A percentile compares a stretch with the other conserved stretches of the same genome.
phyloP scores from a whole-genome alignment of 2,888 invertebrate species.

The Epinotia nisella region DNA sequence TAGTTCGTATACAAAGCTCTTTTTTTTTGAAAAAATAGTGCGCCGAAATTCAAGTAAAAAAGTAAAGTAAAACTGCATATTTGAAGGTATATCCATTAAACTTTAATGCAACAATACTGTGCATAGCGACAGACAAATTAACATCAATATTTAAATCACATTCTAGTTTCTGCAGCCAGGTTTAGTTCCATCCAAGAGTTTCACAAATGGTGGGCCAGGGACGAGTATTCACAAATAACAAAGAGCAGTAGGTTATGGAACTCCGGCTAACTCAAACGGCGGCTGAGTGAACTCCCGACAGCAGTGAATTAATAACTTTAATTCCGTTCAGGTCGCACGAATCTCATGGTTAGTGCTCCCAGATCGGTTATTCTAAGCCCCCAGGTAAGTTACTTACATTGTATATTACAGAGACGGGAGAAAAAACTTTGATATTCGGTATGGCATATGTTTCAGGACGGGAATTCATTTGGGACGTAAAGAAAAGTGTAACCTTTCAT shows the following conservation, averaged over 20 bases:
- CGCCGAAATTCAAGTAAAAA: not conserved
- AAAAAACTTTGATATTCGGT: conserved; percentile 31
- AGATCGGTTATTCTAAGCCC: conserved; percentile 16
- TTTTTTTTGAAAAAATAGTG: too few species aligned
- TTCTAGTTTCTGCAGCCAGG: not conserved
- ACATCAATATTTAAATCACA: conserved; percentile 26
- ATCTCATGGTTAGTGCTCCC: conserved; percentile 29
- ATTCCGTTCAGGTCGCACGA: conserved; percentile 46
- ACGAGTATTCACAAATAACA: conserved; percentile 56
- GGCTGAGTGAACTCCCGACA: conserved; percentile 52
- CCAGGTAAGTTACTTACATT: not conserved
- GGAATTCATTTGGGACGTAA: not conserved
- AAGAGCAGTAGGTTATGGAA: conserved; percentile 53
- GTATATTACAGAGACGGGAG: not conserved
- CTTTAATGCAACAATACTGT: not conserved
- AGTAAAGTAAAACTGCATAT: not conserved
- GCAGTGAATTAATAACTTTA: conserved; percentile 52
- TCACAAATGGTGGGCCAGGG: conserved; percentile 37
- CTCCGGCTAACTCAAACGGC: conserved; percentile 55
- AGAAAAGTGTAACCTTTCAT: not conserved
- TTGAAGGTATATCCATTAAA: not conserved
- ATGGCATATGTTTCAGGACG: not conserved
- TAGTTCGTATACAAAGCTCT: too few species aligned
- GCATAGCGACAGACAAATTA: not conserved
- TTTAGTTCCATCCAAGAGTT: conserved; percentile 15